Conservation (phyloP, 2,113 vertebrate genomes). For the Leptobrachium leishanense region DNA sequence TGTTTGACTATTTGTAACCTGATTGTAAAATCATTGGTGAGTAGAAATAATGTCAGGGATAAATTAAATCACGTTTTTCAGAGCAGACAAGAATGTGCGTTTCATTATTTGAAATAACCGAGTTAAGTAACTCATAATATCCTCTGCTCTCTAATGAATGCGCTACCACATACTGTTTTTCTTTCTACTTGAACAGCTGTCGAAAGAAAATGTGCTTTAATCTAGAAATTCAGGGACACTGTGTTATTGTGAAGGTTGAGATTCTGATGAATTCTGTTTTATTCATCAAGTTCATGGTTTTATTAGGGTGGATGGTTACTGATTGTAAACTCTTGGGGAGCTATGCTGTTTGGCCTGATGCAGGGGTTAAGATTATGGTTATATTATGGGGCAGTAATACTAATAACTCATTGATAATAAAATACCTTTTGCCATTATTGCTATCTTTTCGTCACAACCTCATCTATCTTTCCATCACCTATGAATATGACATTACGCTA, state of each 20-base stretch:
- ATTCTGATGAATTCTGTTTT: not conserved
- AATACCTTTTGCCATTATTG: no score
- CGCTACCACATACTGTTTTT: not conserved
- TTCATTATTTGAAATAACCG: slow-evolving; percentile 29
- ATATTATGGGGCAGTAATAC: no score
- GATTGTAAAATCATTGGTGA: slow-evolving; percentile 6
- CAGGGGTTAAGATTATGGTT: no score
- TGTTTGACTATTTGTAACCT: not conserved
- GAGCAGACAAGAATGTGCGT: slow-evolving; percentile 13
- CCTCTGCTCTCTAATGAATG: slow-evolving; percentile 32
- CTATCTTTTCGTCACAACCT: no score
- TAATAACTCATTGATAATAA: no score
- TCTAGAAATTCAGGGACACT: not conserved
- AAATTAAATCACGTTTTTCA: slow-evolving; percentile 22
- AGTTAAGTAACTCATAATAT: slow-evolving; percentile 29
- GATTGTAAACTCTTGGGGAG: no score
- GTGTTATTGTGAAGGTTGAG: not conserved
- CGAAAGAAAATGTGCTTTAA: slow-evolving; percentile 18
- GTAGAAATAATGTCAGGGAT: not conserved
- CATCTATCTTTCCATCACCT: no score
- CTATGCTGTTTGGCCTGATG: no score
- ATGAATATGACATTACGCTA: no score
- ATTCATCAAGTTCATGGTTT: no score
- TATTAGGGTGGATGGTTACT: no score
- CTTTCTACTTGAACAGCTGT: slow-evolving; percentile 31